A percentile compares a stretch with the other conserved stretches of the same genome.
Conservation (phyloP, 2,797 vertebrate species). For the Bradypodion ventrale region DNA sequence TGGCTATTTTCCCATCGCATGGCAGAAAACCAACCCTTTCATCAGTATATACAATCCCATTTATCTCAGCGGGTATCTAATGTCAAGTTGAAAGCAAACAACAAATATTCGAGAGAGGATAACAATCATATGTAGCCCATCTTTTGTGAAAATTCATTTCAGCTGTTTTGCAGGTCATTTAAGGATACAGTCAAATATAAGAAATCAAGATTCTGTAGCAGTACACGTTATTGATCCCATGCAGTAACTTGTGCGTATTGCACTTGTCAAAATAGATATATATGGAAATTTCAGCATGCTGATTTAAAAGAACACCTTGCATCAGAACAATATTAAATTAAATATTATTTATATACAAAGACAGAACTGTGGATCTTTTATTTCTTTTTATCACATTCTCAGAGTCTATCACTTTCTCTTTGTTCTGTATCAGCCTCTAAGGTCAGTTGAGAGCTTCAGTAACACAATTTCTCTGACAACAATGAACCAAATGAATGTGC, state of each 20-base stretch:
- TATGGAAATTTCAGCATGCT: too few species aligned
- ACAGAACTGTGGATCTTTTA: background rate
- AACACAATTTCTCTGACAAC: background rate
- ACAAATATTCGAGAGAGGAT: background rate
- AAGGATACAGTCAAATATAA: background rate
- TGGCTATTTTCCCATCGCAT: background rate
- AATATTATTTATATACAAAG: background rate
- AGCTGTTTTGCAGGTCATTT: background rate
- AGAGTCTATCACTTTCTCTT: background rate
- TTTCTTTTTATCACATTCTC: background rate
- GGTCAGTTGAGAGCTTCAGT: background rate
- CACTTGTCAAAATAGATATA: too few species aligned
- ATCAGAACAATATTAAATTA: background rate
- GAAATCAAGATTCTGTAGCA: conserved; percentile 13
- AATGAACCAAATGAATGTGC: background rate
- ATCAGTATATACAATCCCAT: background rate
- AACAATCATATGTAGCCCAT: background rate
- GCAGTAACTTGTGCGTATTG: background rate
- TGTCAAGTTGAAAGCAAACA: conserved; percentile 2
- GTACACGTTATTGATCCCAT: background rate
- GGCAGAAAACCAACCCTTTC: background rate
- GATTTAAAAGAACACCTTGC: background rate
- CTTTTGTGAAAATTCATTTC: conserved; percentile 12
- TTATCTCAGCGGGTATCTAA: background rate
- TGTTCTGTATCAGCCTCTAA: too few species aligned